A percentile compares a stretch with the other conserved stretches of the same genome.
Conservation (phyloP, 2,888 invertebrate genomes). For the Brachynemurus nebulosus region DNA sequence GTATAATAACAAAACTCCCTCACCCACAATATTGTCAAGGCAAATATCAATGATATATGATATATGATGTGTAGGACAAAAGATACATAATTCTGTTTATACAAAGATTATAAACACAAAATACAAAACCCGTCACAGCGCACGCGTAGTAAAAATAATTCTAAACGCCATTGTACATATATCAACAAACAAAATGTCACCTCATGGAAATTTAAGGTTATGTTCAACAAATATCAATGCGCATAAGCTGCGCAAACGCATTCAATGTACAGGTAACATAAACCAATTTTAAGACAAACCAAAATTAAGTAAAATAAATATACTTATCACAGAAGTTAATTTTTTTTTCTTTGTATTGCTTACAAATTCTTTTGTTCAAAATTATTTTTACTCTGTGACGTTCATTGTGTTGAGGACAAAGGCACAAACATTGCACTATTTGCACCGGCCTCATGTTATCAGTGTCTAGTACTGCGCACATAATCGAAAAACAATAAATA, state of each 20-base stretch:
- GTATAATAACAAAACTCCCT: slow-evolving; percentile 11
- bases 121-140: slow-evolving; percentile 2
- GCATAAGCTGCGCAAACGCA: too few relatives aligned
- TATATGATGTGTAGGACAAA: neutral
- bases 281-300: too few relatives aligned
- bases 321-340: too few relatives aligned
- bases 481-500: too few relatives aligned
- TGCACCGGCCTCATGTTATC: slow-evolving; percentile 3
- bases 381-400: neutral
- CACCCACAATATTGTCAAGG: slow-evolving; percentile 10
- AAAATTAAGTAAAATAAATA: too few relatives aligned
- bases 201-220: too few relatives aligned
- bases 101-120: neutral
- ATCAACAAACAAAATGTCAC: too few relatives aligned
- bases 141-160: neutral
- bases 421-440: slow-evolving; percentile 3
- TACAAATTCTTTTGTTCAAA: too few relatives aligned
- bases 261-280: too few relatives aligned
- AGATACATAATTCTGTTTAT: neutral
- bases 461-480: neutral
- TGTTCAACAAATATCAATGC: too few relatives aligned
- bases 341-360: too few relatives aligned
- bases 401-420: neutral
- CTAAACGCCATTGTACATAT: too few relatives aligned
- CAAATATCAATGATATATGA: slow-evolving; percentile 6